Percentiles rank a stretch among this genome's conserved stretches.
phyloP scores from a whole-genome alignment of 1,140 invertebrate genomes.

The Drosophila persimilis region DNA sequence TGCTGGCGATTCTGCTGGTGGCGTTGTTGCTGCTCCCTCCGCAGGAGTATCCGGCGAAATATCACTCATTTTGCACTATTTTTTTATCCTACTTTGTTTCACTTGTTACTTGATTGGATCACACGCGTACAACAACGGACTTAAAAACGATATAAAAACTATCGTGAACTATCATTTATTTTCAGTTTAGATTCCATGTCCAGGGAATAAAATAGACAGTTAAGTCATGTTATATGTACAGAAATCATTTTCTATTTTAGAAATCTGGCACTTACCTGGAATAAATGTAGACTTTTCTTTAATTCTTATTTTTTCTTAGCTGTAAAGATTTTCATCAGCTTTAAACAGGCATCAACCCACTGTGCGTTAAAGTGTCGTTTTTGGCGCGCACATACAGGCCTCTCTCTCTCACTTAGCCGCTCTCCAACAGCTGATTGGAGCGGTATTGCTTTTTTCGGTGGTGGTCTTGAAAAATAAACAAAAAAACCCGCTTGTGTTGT shows the following conservation, averaged over 20 bases:
- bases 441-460: constrained; percentile 38
- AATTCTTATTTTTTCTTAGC: neutral
- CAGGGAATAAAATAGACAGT: too few species aligned
- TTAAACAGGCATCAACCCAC: constrained; percentile 32
- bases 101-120: constrained; percentile 50
- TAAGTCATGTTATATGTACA: too few species aligned
- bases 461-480: constrained; percentile 63
- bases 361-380: constrained; percentile 44
- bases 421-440: constrained; percentile 64
- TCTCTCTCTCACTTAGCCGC: constrained; percentile 44
- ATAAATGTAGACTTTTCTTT: constrained; percentile 11
- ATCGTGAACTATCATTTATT: constrained; percentile 13
- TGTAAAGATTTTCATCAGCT: constrained; percentile 10
- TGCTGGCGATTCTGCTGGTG: constrained; percentile 6
- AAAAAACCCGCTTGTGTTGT: constrained; percentile 40
- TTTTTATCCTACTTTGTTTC: constrained; percentile 25
- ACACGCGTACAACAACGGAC: constrained; percentile 57
- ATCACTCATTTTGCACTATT: constrained; percentile 37
- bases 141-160: constrained; percentile 44
- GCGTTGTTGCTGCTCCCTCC: constrained; percentile 7
- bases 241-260: too few species aligned
- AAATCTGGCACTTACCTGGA: constrained; percentile 62
- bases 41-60: constrained; percentile 5
- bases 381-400: constrained; percentile 52
- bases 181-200: neutral